Conservation (phyloP, 2,888 invertebrate species). For the Prosopocoilus inquinatus region DNA sequence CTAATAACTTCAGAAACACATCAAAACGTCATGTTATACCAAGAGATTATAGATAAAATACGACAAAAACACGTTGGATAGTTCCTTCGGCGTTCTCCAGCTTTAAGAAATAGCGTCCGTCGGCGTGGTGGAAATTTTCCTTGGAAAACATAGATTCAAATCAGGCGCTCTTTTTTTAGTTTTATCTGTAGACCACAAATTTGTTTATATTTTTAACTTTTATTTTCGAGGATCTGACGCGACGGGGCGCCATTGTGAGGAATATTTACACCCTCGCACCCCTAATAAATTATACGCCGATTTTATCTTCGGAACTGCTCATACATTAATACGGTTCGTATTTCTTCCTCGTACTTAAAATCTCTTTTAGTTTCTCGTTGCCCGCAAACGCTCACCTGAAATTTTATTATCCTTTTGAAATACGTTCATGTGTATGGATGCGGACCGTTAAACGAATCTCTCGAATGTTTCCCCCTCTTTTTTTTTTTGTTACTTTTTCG, state of each 20-base stretch:
- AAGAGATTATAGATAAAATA: conserved; percentile 18
- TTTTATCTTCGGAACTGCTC: conserved; percentile 34
- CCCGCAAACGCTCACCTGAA: too few species aligned
- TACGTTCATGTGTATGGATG: too few species aligned
- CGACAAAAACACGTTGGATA: background rate
- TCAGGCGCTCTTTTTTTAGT: conserved; percentile 36
- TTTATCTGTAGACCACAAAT: conserved; percentile 40
- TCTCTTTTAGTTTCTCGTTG: background rate
- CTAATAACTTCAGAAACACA: conserved; percentile 41
- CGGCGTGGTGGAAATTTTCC: conserved; percentile 7
- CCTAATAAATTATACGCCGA: conserved; percentile 45
- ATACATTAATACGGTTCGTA: conserved; percentile 1
- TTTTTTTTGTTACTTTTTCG: too few species aligned
- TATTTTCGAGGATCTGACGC: conserved; percentile 39
- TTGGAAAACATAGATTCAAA: conserved; percentile 35
- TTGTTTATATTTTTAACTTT: conserved; percentile 47
- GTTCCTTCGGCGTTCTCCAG: background rate
- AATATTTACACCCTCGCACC: conserved; percentile 49
- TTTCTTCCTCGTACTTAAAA: background rate
- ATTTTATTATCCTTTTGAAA: too few species aligned
- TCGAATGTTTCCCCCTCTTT: too few species aligned
- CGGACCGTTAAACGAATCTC: too few species aligned
- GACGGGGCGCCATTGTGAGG: conserved; percentile 46
- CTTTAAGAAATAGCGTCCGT: conserved; percentile 13
- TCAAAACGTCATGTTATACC: conserved; percentile 46